phyloP scores from a whole-genome alignment of 2,888 invertebrate species.

The Erebia ligea region DNA sequence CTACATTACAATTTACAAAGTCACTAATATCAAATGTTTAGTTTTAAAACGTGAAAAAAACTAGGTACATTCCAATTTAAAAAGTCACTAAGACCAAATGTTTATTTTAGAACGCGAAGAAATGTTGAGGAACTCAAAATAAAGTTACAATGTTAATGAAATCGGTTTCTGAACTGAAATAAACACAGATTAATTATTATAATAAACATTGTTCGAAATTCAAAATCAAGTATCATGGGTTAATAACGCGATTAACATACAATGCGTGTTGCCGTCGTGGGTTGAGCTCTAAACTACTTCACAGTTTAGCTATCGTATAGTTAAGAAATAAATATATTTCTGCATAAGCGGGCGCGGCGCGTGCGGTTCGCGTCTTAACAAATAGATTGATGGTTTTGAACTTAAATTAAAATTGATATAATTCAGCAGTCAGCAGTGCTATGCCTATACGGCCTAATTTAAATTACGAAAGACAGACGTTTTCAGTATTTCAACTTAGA shows the following conservation, averaged over 20 bases:
- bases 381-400: no score
- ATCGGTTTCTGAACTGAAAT: slow-evolving; percentile 3
- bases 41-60: background rate
- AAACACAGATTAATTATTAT: background rate
- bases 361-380: no score
- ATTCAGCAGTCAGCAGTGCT: no score
- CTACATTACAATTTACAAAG: background rate
- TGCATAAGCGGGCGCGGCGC: no score
- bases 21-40: slow-evolving; percentile 4
- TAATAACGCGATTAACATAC: background rate
- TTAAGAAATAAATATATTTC: background rate
- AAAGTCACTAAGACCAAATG: background rate
- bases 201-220: slow-evolving; percentile 7
- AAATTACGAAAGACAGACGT: no score
- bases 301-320: background rate
- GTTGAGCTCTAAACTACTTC: slow-evolving; percentile 23
- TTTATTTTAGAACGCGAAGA: background rate
- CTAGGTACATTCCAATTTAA: background rate
- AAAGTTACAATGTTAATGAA: slow-evolving; percentile 3
- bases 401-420: no score
- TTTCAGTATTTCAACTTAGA: no score
- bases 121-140: slow-evolving; percentile 1
- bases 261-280: slow-evolving; percentile 21
- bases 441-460: no score
- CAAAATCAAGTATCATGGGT: slow-evolving; percentile 9